Conservation (phyloP, 2,113 vertebrate genomes). For the Archocentrus centrarchus region DNA sequence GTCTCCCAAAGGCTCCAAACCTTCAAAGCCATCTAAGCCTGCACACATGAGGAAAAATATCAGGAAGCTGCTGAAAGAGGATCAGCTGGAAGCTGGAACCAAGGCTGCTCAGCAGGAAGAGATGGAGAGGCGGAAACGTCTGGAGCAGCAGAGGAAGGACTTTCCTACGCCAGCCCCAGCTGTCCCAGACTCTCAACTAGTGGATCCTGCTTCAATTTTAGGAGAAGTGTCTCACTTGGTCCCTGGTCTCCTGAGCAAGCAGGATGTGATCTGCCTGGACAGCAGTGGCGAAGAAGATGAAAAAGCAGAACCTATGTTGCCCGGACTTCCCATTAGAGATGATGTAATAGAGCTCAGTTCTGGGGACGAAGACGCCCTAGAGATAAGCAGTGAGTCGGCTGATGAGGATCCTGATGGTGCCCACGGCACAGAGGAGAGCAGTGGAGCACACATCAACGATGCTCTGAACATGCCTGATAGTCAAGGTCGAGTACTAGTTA, state of each 20-base stretch:
- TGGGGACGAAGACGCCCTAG: constrained; percentile 92
- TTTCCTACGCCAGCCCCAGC: constrained; percentile 83
- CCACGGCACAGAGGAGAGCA: constrained; percentile 88
- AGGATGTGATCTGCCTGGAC: constrained; percentile 97
- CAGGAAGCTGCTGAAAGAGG: constrained; percentile 94
- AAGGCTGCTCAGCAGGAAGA: constrained; percentile 98
- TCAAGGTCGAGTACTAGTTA: constrained; percentile 93
- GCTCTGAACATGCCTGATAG: constrained; percentile 90
- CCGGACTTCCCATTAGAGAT: constrained; percentile 81
- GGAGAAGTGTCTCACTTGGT: constrained; percentile 86
- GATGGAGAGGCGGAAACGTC: constrained; percentile 92
- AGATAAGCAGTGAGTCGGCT: constrained; percentile 93
- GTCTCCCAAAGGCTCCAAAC: constrained; percentile 77
- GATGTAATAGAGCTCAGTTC: constrained; percentile 98
- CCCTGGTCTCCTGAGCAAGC: constrained; percentile 83
- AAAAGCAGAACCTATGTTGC: constrained; percentile 70
- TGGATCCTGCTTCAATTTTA: constrained; percentile 85
- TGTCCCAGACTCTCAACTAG: constrained; percentile 69
- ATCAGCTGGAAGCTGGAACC: constrained; percentile 96
- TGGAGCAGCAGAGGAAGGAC: constrained; percentile 97
- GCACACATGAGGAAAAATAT: constrained; percentile 98
- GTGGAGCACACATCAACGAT: constrained; percentile 95
- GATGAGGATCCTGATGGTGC: constrained; percentile 86
- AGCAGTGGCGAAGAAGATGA: constrained; percentile 86
- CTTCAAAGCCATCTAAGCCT: constrained; percentile 88